Conservation (phyloP, 2,888 invertebrate species). For the Agrenia bidenticulata region DNA sequence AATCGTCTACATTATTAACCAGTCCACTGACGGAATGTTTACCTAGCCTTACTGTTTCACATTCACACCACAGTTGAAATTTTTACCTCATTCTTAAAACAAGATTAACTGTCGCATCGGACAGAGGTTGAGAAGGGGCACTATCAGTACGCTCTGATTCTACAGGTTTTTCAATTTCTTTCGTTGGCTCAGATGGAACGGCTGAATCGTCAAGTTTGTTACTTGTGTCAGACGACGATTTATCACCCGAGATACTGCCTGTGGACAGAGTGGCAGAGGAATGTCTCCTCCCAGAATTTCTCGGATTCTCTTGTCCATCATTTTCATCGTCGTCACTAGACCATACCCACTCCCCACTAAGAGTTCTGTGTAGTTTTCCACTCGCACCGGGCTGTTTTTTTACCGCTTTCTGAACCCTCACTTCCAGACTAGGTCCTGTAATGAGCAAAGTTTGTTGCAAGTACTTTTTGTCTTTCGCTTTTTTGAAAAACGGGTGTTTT, state of each 20-base stretch:
- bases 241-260: slow-evolving; percentile 12
- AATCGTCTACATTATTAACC: not conserved
- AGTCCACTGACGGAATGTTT: not conserved
- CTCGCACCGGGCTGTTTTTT: slow-evolving; percentile 83
- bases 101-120: slow-evolving; percentile 66
- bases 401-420: slow-evolving; percentile 81
- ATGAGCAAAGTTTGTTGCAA: slow-evolving; percentile 80
- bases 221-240: not conserved
- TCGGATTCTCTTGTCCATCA: slow-evolving; percentile 21
- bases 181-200: slow-evolving; percentile 22
- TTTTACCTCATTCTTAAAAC: slow-evolving; percentile 79
- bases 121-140: not conserved
- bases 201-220: slow-evolving; percentile 27
- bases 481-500: slow-evolving; percentile 97
- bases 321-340: slow-evolving; percentile 79
- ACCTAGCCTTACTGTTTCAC: not conserved
- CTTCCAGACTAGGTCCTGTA: slow-evolving; percentile 83
- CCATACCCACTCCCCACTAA: slow-evolving; percentile 98
- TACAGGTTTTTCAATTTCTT: slow-evolving; percentile 18
- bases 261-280: slow-evolving; percentile 29
- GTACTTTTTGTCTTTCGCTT: slow-evolving; percentile 91
- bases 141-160: slow-evolving; percentile 8
- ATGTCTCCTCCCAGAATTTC: slow-evolving; percentile 38
- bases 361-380: slow-evolving; percentile 83
- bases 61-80: slow-evolving; percentile 3